Evolutionary conservation across 2,888 invertebrate genomes (phyloP).

Genomic region (Notodonta ziczac): DNA sequence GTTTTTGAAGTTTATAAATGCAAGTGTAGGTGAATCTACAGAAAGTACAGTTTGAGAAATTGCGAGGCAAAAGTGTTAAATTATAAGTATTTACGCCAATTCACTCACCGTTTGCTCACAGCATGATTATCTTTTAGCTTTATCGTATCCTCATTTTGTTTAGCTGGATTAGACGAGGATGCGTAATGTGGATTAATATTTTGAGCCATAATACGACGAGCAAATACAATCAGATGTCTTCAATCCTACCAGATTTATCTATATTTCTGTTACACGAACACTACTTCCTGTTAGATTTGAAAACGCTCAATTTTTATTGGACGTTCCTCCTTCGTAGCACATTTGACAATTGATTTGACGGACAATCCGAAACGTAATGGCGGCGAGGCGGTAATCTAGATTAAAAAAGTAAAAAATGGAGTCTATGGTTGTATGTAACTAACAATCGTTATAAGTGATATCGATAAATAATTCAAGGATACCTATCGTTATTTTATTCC

Average conservation of each 20-base stretch:
- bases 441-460: too few species aligned
- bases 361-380: conserved; percentile 60
- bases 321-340: conserved; percentile 43
- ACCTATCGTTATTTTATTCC: too few species aligned
- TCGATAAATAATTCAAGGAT: too few species aligned
- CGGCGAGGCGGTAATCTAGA: conserved; percentile 63
- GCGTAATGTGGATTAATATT: conserved; percentile 93
- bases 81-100: conserved; percentile 16
- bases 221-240: conserved; percentile 56
- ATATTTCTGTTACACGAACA: conserved; percentile 68
- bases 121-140: conserved; percentile 93
- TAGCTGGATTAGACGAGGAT: conserved; percentile 88
- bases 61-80: conserved; percentile 7
- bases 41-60: conserved; percentile 2
- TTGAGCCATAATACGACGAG: conserved; percentile 89
- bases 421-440: too few species aligned
- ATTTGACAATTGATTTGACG: conserved; percentile 58
- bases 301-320: conserved; percentile 82
- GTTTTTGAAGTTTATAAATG: neutral
- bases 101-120: conserved; percentile 93
- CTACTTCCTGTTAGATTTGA: conserved; percentile 79
- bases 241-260: conserved; percentile 45
- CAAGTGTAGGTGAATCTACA: neutral
- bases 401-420: too few species aligned
- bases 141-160: conserved; percentile 92